Conservation (phyloP, 2,113 vertebrate species). For the Abramis brama region DNA sequence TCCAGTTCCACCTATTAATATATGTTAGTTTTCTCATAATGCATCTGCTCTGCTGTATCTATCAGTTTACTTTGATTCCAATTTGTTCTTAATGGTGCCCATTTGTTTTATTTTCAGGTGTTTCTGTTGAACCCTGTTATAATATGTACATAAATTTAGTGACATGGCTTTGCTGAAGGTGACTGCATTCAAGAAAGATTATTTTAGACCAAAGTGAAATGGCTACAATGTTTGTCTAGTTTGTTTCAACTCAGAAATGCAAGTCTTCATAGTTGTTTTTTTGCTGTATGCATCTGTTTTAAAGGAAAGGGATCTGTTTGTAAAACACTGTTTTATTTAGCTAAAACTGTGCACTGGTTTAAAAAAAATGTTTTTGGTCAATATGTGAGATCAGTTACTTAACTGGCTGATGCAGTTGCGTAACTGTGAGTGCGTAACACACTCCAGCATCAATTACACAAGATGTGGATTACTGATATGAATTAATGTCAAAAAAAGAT, state of each 20-base stretch:
- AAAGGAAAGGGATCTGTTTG: constrained; percentile 32
- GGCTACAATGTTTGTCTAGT: constrained; percentile 5
- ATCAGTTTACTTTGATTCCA: not conserved
- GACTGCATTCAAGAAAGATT: constrained; percentile 25
- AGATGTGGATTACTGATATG: constrained; percentile 75
- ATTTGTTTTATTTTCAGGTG: constrained; percentile 20
- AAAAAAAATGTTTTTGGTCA: constrained; percentile 12
- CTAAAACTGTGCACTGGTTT: constrained; percentile 77
- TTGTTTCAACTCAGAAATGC: not conserved
- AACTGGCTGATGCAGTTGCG: constrained; percentile 44
- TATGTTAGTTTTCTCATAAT: not conserved
- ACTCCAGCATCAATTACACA: constrained; percentile 90
- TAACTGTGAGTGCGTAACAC: constrained; percentile 75
- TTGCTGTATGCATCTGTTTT: constrained; percentile 6
- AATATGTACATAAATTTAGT: constrained; percentile 23
- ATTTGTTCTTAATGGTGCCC: not conserved
- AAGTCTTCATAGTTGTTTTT: constrained; percentile 81
- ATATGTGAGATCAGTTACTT: not conserved
- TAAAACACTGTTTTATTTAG: constrained; percentile 80
- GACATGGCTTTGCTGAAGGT: not conserved
- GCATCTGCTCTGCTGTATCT: constrained; percentile 13
- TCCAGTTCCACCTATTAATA: not conserved
- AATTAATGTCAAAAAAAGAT: constrained; percentile 42
- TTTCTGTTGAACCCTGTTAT: constrained; percentile 12
- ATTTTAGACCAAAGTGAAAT: constrained; percentile 44